phyloP scores from a whole-genome alignment of 2,888 invertebrate species.

The Antitype chi region DNA sequence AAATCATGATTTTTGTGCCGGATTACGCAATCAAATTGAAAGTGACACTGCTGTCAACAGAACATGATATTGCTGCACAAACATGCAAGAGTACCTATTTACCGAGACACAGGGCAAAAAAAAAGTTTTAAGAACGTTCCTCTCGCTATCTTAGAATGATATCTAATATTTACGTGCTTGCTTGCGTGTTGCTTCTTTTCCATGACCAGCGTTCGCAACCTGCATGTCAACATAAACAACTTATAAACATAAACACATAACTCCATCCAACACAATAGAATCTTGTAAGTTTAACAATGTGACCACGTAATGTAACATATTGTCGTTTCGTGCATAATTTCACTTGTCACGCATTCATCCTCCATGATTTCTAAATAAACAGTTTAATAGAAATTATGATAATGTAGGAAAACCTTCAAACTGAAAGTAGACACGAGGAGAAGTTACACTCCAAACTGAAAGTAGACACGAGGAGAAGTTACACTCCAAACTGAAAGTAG shows the following conservation, averaged over 20 bases:
- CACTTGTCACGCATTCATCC: constrained; percentile 43
- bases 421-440: not conserved
- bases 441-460: not conserved
- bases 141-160: not conserved
- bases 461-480: not conserved
- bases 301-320: constrained; percentile 22
- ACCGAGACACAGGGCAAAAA: not conserved
- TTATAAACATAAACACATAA: constrained; percentile 41
- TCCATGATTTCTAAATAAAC: constrained; percentile 57
- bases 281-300: constrained; percentile 22
- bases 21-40: not conserved
- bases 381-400: constrained; percentile 55
- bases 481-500: not conserved
- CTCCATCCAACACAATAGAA: constrained; percentile 35
- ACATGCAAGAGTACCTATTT: not conserved
- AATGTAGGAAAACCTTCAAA: constrained; percentile 20
- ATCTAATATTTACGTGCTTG: not conserved
- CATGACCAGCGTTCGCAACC: not conserved
- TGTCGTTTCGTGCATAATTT: constrained; percentile 37
- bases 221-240: constrained; percentile 36
- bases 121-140: not conserved
- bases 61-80: not conserved
- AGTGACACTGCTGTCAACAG: not conserved
- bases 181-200: too few relatives aligned
- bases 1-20: not conserved